Conservation (phyloP, 2,888 invertebrate species). For the Gnatocerus cornutus region DNA sequence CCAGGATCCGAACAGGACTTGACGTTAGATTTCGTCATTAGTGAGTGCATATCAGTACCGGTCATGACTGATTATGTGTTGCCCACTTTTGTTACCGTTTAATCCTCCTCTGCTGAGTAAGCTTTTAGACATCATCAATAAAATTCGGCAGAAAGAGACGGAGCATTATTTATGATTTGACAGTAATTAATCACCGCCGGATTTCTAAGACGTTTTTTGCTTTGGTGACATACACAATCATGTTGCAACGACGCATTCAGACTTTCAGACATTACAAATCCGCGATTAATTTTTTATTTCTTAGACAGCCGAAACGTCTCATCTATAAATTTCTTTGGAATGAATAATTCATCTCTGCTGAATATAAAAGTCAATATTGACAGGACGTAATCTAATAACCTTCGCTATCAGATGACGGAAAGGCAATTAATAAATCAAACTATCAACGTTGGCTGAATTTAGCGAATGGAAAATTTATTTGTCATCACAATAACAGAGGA, state of each 20-base stretch:
- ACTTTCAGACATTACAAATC: conserved; percentile 8
- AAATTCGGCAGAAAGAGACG: conserved; percentile 31
- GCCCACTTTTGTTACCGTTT: conserved; percentile 6
- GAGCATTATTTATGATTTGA: conserved; percentile 36
- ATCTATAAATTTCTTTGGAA: conserved; percentile 12
- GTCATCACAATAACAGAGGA: neutral
- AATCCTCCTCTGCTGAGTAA: conserved; percentile 13
- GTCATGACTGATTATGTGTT: conserved; percentile 35
- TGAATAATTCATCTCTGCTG: conserved; percentile 32
- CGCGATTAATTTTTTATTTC: conserved; percentile 29
- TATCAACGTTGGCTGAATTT: conserved; percentile 39
- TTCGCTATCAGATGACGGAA: conserved; percentile 37
- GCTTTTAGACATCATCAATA: conserved; percentile 39
- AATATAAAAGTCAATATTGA: conserved; percentile 47
- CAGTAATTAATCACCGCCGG: conserved; percentile 41
- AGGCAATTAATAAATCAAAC: conserved; percentile 46
- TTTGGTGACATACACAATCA: conserved; percentile 9
- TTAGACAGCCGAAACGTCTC: conserved; percentile 19
- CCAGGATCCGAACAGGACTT: conserved; percentile 48
- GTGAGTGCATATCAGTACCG: conserved; percentile 16
- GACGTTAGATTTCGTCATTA: conserved; percentile 36
- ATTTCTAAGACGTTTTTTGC: conserved; percentile 33
- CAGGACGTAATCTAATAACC: conserved; percentile 43
- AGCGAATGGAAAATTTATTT: conserved; percentile 20
- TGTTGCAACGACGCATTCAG: neutral